Conservation (phyloP, 1,140 invertebrate genomes). For the Drosophila quadrilineata region DNA sequence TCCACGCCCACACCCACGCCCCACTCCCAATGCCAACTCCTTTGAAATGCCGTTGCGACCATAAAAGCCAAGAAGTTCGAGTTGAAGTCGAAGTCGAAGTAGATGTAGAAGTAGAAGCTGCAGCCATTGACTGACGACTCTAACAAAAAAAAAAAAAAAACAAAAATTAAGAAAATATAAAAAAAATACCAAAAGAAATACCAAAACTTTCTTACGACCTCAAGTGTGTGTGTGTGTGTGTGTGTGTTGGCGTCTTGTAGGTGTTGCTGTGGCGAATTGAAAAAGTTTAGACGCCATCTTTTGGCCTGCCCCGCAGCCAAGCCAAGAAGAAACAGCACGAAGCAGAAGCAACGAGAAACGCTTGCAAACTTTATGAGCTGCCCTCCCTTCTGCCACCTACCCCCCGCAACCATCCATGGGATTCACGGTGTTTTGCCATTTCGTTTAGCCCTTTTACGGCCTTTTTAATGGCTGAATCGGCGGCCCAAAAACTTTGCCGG, state of each 20-base stretch:
- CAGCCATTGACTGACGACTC: constrained; percentile 50
- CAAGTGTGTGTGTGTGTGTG: constrained; percentile 12
- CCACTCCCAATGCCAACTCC: too few relatives aligned
- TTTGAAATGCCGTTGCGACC: constrained; percentile 40
- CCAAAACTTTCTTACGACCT: constrained; percentile 40
- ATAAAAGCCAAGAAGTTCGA: constrained; percentile 44
- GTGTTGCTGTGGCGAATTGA: constrained; percentile 71
- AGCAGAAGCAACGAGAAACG: too few relatives aligned
- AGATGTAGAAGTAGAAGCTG: too few relatives aligned
- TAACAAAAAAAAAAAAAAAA: constrained; percentile 37
- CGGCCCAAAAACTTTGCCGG: constrained; percentile 56
- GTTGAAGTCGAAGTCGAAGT: too few relatives aligned
- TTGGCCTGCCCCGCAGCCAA: background rate
- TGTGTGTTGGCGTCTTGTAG: constrained; percentile 37
- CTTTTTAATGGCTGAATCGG: constrained; percentile 65
- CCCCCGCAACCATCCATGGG: too few relatives aligned
- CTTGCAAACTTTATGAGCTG: constrained; percentile 68
- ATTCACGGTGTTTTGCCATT: too few relatives aligned
- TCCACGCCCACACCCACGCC: background rate
- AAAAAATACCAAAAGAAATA: too few relatives aligned
- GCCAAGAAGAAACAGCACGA: background rate
- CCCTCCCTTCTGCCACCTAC: background rate
- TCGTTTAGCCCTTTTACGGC: constrained; percentile 57
- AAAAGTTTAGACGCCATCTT: constrained; percentile 65
- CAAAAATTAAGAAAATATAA: too few relatives aligned